Evolutionary conservation across 2,888 invertebrate species (phyloP), one percentile per base, ranked within the genome.

Genomic region (Deladenus siricidicola): DNA sequence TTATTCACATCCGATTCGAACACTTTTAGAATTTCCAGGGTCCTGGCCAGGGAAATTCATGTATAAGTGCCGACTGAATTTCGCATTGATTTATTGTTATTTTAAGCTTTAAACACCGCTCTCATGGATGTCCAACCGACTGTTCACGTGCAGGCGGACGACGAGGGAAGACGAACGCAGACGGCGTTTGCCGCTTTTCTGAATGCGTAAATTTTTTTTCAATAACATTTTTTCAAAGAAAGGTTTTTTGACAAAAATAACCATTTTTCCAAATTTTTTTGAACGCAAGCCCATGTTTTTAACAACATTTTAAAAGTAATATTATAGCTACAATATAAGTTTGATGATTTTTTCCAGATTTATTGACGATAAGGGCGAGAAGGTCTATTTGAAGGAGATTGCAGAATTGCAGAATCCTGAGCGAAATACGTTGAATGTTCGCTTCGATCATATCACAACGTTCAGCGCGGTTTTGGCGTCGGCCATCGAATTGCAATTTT

Each of bases 171-270:
- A 43, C 85, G 91, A 61, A 90, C 90, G 79, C 94, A 94, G 80
- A 92, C 92, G 81, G 83, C 93, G 45, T 96, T 96, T 80, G 90
- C 92, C 79, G 91, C 90, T 80, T 96, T 96, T 78, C 84, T 96
- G 28, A 89, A 91, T 81, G 92, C 90, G 90, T 93, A 73, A 77
- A 80, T 74, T 34, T 24, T 53, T n/a, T 34, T 1, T 3, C 3
- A 43, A 4, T 10, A 2, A 21, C 10, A n/a, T 19, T 1, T 4
- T 53, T 53, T 34, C 1, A 10, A 47, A 10, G 21, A 30, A 17
- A n/a, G n/a, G n/a, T n/a, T n/a, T n/a, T n/a, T n/a, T n/a, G n/a
- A n/a, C n/a, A n/a, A n/a, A n/a, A n/a, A n/a, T n/a, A n/a, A n/a
- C n/a, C n/a, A n/a, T n/a, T n/a, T n/a, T n/a, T n/a, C n/a, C n/a